phyloP scores from a whole-genome alignment of 2,113 vertebrate genomes.

The Spheniscus mendiculus region DNA sequence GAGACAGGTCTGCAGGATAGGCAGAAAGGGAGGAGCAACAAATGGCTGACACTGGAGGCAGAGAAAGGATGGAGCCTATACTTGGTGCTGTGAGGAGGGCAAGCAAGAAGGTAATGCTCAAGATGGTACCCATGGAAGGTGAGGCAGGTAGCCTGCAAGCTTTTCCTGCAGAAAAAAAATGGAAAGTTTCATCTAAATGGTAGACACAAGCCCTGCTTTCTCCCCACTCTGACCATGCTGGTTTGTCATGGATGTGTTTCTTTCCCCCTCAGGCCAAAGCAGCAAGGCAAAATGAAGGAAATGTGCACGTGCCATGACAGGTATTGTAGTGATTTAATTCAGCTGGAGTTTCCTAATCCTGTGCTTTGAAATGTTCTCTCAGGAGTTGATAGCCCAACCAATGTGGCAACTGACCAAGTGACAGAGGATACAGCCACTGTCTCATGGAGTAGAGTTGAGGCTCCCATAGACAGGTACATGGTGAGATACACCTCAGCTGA shows the following conservation, averaged over 20 bases:
- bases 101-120: neutral
- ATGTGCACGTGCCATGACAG: rapidly evolving
- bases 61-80: neutral
- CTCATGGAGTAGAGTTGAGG: conserved; percentile 77
- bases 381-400: conserved; percentile 72
- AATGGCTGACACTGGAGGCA: neutral
- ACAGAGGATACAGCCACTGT: conserved; percentile 78
- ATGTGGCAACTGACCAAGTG: conserved; percentile 67
- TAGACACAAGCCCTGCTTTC: neutral
- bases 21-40: neutral
- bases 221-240: neutral
- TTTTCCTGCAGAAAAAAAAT: neutral
- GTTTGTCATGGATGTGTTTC: neutral
- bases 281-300: neutral
- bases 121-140: neutral
- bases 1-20: neutral
- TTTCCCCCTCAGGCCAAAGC: neutral
- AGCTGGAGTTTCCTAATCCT: neutral
- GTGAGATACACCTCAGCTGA: conserved; percentile 77
- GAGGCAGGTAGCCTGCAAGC: neutral
- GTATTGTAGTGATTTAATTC: neutral
- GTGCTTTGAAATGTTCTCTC: neutral
- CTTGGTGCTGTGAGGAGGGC: neutral
- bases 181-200: neutral
- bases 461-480: conserved; percentile 79